Conservation (phyloP, 1,140 invertebrate species). For the Drosophila bocki region DNA sequence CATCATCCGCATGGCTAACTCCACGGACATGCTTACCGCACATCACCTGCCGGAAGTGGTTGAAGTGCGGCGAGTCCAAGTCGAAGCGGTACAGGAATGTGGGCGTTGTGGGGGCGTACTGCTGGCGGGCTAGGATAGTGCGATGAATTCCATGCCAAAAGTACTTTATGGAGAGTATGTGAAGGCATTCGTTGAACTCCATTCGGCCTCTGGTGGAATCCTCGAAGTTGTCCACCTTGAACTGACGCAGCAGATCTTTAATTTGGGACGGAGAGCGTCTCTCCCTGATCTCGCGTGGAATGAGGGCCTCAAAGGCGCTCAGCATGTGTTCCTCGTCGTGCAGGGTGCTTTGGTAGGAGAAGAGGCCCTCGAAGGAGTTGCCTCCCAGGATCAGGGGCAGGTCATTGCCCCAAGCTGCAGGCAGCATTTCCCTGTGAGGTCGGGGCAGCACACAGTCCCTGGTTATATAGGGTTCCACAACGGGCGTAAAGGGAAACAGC, state of each 20-base stretch:
- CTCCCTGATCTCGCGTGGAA: constrained; percentile 50
- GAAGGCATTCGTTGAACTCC: constrained; percentile 58
- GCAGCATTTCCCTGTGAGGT: constrained; percentile 63
- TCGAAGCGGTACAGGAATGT: constrained; percentile 85
- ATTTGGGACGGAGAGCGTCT: constrained; percentile 27
- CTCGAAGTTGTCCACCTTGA: constrained; percentile 58
- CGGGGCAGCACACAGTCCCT: constrained; percentile 68
- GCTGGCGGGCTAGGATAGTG: constrained; percentile 51
- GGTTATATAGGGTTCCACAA: constrained; percentile 80
- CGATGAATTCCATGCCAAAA: constrained; percentile 84
- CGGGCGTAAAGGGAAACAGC: constrained; percentile 74
- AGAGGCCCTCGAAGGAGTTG: constrained; percentile 81
- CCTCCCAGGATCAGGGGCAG: constrained; percentile 84
- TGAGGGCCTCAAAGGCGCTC: constrained; percentile 50
- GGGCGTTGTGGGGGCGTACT: constrained; percentile 71
- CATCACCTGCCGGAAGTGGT: constrained; percentile 70
- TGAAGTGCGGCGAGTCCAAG: constrained; percentile 74
- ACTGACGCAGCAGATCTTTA: constrained; percentile 45
- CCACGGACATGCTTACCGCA: constrained; percentile 74
- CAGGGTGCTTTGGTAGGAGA: constrained; percentile 59
- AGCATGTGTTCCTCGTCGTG: constrained; percentile 52
- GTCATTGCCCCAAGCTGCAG: constrained; percentile 78
- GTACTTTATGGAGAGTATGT: constrained; percentile 67
- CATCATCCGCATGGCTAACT: constrained; percentile 88
- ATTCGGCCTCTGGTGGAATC: constrained; percentile 52